These are phyloP conservation scores for Zygogramma bicolorata DNA, from an alignment of 2,888 invertebrate species.

Conservation along the genomic window DNA sequence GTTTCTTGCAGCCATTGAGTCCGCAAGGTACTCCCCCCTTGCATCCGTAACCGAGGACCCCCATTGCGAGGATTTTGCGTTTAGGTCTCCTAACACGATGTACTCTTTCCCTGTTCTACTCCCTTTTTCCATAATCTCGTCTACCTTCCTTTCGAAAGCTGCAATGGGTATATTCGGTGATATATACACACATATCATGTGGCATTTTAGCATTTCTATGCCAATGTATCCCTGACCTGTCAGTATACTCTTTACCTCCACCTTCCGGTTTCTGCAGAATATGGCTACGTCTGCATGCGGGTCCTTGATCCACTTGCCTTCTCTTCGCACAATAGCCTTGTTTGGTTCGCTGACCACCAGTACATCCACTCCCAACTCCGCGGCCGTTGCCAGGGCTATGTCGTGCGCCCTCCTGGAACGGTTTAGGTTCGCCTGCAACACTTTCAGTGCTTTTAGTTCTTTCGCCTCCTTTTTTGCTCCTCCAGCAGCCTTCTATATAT, in stretches of 20 bases:
- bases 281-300: not conserved
- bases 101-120: not conserved
- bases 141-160: not conserved
- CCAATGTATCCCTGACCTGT: not conserved
- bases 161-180: not conserved
- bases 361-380: slow-evolving; percentile 20
- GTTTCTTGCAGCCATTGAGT: not conserved
- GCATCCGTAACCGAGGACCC: slow-evolving; percentile 8
- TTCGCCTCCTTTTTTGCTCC: too few relatives aligned
- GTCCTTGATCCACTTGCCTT: not conserved
- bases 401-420: slow-evolving; percentile 31
- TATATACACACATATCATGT: not conserved
- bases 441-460: not conserved
- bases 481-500: too few relatives aligned
- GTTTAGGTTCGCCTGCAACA: slow-evolving; percentile 32
- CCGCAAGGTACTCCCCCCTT: slow-evolving; percentile 7
- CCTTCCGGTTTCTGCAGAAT: not conserved
- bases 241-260: not conserved
- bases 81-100: not conserved
- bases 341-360: slow-evolving; percentile 32
- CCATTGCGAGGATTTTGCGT: not conserved
- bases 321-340: not conserved
- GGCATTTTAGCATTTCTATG: not conserved
- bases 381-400: slow-evolving; percentile 14
- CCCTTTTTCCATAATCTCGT: not conserved